phyloP scores from a whole-genome alignment of 2,113 vertebrate species.

The Chinchilla lanigera region DNA sequence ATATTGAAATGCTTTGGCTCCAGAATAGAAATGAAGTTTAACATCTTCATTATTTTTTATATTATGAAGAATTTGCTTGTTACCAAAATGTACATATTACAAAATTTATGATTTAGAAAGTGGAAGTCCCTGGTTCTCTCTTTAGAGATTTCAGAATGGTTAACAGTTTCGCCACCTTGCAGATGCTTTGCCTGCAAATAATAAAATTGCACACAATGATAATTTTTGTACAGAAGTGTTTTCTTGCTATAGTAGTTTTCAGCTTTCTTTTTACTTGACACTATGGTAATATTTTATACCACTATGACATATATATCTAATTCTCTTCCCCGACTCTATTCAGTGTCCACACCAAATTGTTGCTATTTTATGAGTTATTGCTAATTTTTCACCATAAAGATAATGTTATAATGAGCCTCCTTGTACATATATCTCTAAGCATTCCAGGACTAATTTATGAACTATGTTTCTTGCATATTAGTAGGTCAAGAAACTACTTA shows the following conservation, averaged over 20 bases:
- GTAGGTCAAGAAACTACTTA: not conserved
- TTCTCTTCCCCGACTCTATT: not conserved
- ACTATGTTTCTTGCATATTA: not conserved
- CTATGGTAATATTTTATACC: not conserved
- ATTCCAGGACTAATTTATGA: not conserved
- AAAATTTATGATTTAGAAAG: conserved; percentile 20
- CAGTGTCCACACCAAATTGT: not conserved
- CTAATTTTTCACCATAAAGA: not conserved
- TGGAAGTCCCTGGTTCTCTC: not conserved
- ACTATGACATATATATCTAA: not conserved
- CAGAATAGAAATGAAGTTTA: conserved; percentile 39
- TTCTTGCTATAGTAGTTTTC: not conserved
- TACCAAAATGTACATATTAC: not conserved
- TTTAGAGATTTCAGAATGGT: not conserved
- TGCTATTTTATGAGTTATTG: not conserved
- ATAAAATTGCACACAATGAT: not conserved
- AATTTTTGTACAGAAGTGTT: not conserved
- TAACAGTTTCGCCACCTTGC: not conserved
- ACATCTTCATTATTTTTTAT: conserved; percentile 45
- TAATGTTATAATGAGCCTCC: not conserved
- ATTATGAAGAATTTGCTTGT: not conserved
- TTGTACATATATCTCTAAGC: not conserved
- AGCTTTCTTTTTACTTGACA: not conserved
- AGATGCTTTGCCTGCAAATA: not conserved
- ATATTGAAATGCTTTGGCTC: conserved; percentile 38